Conservation (phyloP, 2,113 vertebrate species). For the Anas platyrhynchos region DNA sequence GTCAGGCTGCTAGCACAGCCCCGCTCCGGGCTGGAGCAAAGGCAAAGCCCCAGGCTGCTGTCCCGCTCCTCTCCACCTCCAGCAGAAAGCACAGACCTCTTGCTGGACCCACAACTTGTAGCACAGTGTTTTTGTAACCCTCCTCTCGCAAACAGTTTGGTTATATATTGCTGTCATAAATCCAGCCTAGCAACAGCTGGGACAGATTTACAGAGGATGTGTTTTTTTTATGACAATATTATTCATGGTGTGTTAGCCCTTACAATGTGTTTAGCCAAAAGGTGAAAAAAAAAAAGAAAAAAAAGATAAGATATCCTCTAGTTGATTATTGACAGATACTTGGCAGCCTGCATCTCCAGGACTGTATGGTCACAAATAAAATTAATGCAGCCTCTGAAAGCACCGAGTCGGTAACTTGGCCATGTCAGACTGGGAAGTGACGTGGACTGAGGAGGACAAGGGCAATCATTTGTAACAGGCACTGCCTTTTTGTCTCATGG, state of each 20-base stretch:
- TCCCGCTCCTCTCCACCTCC: neutral
- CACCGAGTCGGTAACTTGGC: slow-evolving; percentile 6
- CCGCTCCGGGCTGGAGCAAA: neutral
- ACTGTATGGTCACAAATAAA: slow-evolving; percentile 51
- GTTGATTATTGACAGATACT: slow-evolving; percentile 73
- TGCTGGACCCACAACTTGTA: slow-evolving; percentile 15
- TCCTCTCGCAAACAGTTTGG: slow-evolving; percentile 50
- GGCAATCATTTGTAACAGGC: slow-evolving; percentile 2
- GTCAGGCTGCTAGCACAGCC: neutral
- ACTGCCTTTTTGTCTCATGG: neutral
- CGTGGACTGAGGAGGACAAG: neutral
- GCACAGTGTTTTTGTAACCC: neutral
- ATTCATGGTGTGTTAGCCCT: slow-evolving; percentile 64
- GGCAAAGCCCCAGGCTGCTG: neutral
- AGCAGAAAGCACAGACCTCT: neutral
- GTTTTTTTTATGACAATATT: slow-evolving; percentile 49
- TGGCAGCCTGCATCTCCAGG: slow-evolving; percentile 18
- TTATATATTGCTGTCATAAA: slow-evolving; percentile 64
- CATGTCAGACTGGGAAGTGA: neutral
- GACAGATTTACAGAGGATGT: slow-evolving; percentile 68
- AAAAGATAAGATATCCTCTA: slow-evolving; percentile 57
- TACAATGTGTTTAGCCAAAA: slow-evolving; percentile 65
- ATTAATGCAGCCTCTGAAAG: slow-evolving; percentile 37
- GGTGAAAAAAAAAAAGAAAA: neutral
- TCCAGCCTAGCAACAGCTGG: slow-evolving; percentile 62